Evolutionary conservation across 2,888 invertebrate genomes (phyloP), one percentile per base, ranked within the genome.

Genomic region (Coecobrya sp.): DNA sequence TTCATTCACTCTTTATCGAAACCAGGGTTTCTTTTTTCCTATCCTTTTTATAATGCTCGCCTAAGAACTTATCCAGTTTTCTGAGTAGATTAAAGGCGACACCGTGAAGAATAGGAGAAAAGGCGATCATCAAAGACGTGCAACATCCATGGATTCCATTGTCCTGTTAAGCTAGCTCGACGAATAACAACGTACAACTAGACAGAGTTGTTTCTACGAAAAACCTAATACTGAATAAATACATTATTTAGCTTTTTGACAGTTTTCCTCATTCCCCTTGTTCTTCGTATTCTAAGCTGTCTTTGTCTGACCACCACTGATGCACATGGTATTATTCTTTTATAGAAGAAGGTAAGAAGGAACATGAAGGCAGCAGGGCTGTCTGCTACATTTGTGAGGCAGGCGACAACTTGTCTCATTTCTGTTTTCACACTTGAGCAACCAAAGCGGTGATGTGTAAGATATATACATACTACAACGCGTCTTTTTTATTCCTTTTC

Each of bases 321-420:
- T 10, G 27, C 65, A 30, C 65, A 68, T 27, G 65, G 65, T 19
- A 30, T 68, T 55, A 55, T n/a, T 68, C 65, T 27, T 30, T 68
- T 5, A 19, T 65, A 22, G 5, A 68, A 13, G 70, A 73, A 73
- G 16, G 22, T 19, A 73, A 68, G 65, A 0, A 30, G 30, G 13
- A 36, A 11, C 27, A 62, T 25, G 22, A 85, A n/a, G 70, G 25
- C 8, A 45, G 70, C 36, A 25, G 42, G 19, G 19, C 49, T 79
- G 79, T 79, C 79, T 27, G 0, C 52, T 79, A 25, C 79, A 79
- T 79, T 62, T 82, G 59, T 62, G 25, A 13, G 13, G 68, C 65
- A 89, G 62, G 49, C 81, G 89, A 82, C 89, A 89, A 89, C 82
- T 89, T 89, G 89, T 89, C 87, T 87, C 73, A 73, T 86, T 76